Conservation (phyloP, 2,113 vertebrate species). For the Cyanoramphus novaezelandiae region DNA sequence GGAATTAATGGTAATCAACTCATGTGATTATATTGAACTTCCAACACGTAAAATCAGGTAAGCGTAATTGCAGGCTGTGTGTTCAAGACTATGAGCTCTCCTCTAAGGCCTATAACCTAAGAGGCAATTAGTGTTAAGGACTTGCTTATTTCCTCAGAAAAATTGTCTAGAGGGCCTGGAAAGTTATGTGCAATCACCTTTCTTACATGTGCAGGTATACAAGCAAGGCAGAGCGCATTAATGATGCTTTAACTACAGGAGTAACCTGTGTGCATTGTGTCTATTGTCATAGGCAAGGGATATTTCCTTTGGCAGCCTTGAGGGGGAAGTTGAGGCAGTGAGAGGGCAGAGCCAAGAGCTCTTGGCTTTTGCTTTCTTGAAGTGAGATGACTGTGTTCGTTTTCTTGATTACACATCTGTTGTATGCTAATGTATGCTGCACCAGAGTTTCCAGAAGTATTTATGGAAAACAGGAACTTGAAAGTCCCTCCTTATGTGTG, state of each 20-base stretch:
- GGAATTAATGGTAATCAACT: not conserved
- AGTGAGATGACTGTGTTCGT: not conserved
- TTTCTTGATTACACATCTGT: not conserved
- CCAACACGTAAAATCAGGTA: fast-evolving
- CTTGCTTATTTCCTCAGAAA: not conserved
- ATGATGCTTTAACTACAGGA: not conserved
- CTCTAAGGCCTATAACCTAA: not conserved
- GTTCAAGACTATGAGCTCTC: not conserved
- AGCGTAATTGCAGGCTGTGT: not conserved
- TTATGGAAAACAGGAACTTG: not conserved
- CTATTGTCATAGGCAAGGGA: fast-evolving
- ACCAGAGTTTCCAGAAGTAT: not conserved
- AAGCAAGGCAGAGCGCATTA: not conserved
- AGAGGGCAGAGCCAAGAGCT: not conserved
- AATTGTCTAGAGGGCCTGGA: not conserved
- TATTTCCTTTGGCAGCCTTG: not conserved
- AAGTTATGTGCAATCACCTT: not conserved
- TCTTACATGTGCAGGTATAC: not conserved
- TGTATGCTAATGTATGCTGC: not conserved
- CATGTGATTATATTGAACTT: not conserved
- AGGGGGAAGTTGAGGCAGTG: not conserved
- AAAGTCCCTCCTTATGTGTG: not conserved
- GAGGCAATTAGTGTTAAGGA: not conserved
- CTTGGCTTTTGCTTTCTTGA: not conserved
- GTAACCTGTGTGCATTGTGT: fast-evolving